These are phyloP conservation scores for Grammomys dolichurus DNA, from an alignment of 2,113 vertebrate species.

Conservation along the genomic window DNA sequence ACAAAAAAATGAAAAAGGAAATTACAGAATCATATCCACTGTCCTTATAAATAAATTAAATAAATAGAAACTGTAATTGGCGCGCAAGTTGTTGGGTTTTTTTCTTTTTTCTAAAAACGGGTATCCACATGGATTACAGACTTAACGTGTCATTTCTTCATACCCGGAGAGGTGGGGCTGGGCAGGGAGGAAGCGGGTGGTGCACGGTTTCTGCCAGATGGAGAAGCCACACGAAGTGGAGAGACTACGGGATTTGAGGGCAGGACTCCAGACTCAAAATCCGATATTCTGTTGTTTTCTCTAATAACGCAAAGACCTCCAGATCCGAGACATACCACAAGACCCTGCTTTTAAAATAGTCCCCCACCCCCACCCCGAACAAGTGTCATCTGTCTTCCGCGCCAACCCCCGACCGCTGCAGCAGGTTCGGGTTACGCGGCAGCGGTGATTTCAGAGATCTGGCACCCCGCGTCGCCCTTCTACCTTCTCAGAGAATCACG, in stretches of 20 bases:
- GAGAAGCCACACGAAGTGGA: slow-evolving; percentile 56
- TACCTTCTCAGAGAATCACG: neutral
- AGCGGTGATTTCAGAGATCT: neutral
- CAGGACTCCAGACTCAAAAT: neutral
- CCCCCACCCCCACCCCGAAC: neutral
- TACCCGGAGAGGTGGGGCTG: slow-evolving; percentile 66
- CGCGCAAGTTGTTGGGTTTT: slow-evolving; percentile 38
- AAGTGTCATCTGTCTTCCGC: slow-evolving; percentile 60
- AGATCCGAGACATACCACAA: neutral
- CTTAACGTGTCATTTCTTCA: slow-evolving; percentile 66
- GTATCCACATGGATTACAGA: neutral
- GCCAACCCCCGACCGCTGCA: neutral
- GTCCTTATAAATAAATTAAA: neutral
- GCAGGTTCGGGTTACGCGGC: slow-evolving; percentile 9
- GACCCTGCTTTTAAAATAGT: neutral
- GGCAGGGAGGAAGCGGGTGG: neutral
- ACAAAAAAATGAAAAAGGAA: neutral
- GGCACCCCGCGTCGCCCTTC: neutral
- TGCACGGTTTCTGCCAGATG: slow-evolving; percentile 51
- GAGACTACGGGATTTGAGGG: neutral
- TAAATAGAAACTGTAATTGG: neutral
- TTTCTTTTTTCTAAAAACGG: slow-evolving; percentile 41
- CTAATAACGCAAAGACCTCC: neutral
- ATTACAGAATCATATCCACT: neutral
- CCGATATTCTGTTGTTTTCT: neutral